Base-by-base conservation (phyloP, 2,113 vertebrate species). In the Himantopus leucocephalus region DNA sequence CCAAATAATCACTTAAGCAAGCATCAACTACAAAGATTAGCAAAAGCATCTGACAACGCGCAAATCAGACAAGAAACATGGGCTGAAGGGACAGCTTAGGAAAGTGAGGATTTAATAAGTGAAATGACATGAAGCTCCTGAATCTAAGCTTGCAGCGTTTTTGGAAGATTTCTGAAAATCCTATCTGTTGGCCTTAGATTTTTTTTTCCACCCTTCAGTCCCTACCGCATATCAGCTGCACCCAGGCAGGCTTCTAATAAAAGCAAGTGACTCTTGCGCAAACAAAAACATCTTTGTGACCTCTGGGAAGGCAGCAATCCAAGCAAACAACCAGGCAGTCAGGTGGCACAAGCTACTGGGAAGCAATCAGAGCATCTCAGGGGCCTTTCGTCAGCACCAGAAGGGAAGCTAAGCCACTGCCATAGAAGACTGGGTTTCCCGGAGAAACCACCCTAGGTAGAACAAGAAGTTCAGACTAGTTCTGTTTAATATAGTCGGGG, bases 221-320 rank as follows among this genome's bases (percentile, higher is more conserved):
- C 89, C 93, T 86, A 90, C 87, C 92, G 93, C 96, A 5, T 97
- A 97, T 98, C 98, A 98, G 97, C 96, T 97, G 97, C 90, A 93
- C 73, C 83, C 93, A 90, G 87, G 43, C 93, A 95, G 92, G 92
- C 83, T 98, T 96, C 96, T 98, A 97, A 98, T 98, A 97, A 98
- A 98, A 98, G 97, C 87, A 95, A 97, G 80, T 94, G 92, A 97
- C 97, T 97, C 94, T 48, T 39, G 58, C 32, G 37, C 97, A 97
- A 96, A 98, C 96, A 96, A 97, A 97, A 96, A 94, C 63, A 29
- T 92, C 90, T 92, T 95, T 95, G 97, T 97, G 95, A 96, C 95
- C 96, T 95, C 94, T 94, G 96, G 93, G 93, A 96, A 97, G 82
- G 93, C 74, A 98, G 92, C 90, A 95, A 71, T 85, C 94, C 96